phyloP scores from a whole-genome alignment of 2,888 invertebrate species.

The Ctenicera cuprea region DNA sequence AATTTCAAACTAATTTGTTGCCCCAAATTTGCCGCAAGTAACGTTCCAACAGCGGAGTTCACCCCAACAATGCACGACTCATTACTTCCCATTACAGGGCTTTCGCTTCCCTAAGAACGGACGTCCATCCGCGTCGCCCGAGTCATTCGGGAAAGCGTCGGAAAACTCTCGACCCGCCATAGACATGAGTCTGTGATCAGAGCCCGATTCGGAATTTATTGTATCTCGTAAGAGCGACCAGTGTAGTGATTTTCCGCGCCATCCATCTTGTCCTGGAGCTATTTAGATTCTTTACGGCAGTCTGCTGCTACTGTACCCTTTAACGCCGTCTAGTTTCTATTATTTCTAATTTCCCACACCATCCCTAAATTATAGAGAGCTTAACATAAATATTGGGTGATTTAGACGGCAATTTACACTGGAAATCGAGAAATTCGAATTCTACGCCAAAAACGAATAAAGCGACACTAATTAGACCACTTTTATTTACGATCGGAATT shows the following conservation, averaged over 20 bases:
- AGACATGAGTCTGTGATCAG: conserved; percentile 54
- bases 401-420: conserved; percentile 55
- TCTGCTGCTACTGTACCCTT: conserved; percentile 49
- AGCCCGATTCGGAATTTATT: conserved; percentile 65
- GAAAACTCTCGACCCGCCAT: conserved; percentile 48
- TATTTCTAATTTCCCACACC: conserved; percentile 62
- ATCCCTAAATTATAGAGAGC: conserved; percentile 61
- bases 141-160: conserved; percentile 51
- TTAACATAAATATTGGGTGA: conserved; percentile 58
- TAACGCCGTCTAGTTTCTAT: conserved; percentile 59
- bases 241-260: conserved; percentile 68
- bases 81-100: conserved; percentile 54
- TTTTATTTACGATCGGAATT: conserved; percentile 42
- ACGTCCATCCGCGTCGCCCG: conserved; percentile 51
- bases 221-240: conserved; percentile 65
- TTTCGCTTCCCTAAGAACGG: conserved; percentile 52
- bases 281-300: conserved; percentile 63
- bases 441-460: conserved; percentile 29
- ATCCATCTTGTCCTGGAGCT: conserved; percentile 65
- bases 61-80: conserved; percentile 55
- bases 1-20: conserved; percentile 55
- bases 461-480: conserved; percentile 41
- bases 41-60: conserved; percentile 54
- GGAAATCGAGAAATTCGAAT: conserved; percentile 42
- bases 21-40: conserved; percentile 55